Evolutionary conservation across 2,888 invertebrate genomes (phyloP).

Genomic region (Rhagonycha fulva): DNA sequence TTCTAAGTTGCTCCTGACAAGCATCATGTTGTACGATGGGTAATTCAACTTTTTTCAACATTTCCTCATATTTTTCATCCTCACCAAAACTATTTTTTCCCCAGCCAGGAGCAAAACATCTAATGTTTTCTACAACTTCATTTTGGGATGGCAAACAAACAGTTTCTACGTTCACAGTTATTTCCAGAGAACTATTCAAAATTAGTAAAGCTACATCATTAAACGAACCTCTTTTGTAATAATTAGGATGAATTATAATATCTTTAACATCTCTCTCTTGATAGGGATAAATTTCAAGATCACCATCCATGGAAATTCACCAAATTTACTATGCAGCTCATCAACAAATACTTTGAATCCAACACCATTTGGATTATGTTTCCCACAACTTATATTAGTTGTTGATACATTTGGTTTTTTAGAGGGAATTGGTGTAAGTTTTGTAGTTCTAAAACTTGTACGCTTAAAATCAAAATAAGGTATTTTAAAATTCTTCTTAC

Average conservation of each 20-base stretch:
- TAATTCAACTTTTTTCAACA: constrained; percentile 73
- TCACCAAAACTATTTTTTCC: constrained; percentile 74
- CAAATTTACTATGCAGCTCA: no score
- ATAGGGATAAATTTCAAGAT: neutral
- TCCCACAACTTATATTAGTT: neutral
- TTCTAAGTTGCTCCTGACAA: constrained; percentile 66
- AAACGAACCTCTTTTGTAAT: neutral
- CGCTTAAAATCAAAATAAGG: no score
- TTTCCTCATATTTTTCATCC: constrained; percentile 68
- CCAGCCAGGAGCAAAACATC: constrained; percentile 79
- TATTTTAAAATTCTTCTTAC: no score
- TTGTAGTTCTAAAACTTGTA: no score
- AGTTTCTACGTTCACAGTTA: constrained; percentile 71
- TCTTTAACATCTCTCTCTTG: neutral
- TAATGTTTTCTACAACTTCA: constrained; percentile 44
- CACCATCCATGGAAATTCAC: neutral
- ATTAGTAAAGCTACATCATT: constrained; percentile 49
- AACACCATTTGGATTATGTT: neutral
- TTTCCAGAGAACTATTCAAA: constrained; percentile 59
- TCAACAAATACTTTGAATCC: neutral
- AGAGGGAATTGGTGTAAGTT: no score
- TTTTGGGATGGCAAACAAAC: constrained; percentile 70
- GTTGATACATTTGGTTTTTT: no score
- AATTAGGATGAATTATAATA: neutral
- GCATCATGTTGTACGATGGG: constrained; percentile 64